Conservation (phyloP, 2,888 invertebrate genomes). For the Therioaphis trifolii region DNA sequence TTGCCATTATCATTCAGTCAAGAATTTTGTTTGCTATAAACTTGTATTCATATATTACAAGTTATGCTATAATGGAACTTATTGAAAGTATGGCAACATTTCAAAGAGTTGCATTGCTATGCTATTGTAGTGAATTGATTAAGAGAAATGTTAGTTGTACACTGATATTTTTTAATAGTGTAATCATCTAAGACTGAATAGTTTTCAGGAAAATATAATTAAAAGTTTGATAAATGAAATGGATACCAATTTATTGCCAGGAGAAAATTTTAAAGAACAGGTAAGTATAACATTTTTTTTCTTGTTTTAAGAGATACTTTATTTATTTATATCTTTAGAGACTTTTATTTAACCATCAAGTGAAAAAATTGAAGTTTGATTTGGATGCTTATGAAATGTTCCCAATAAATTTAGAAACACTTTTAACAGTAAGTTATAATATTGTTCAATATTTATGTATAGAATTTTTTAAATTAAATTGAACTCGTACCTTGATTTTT, state of each 20-base stretch:
- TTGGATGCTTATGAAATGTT: slow-evolving; percentile 57
- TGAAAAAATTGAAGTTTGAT: slow-evolving; percentile 51
- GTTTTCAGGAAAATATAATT: slow-evolving; percentile 50
- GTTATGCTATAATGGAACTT: slow-evolving; percentile 36
- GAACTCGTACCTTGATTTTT: background rate
- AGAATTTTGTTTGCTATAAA: slow-evolving; percentile 54
- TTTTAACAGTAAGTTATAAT: slow-evolving; percentile 33
- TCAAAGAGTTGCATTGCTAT: slow-evolving; percentile 47
- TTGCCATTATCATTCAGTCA: slow-evolving; percentile 52
- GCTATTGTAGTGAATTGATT: slow-evolving; percentile 54
- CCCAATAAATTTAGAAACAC: slow-evolving; percentile 54
- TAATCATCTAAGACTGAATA: slow-evolving; percentile 14
- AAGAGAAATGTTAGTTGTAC: slow-evolving; percentile 50
- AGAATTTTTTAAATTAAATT: background rate
- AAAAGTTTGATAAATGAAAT: slow-evolving; percentile 56
- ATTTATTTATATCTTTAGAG: slow-evolving; percentile 24
- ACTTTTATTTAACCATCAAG: slow-evolving; percentile 56
- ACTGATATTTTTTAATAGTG: background rate
- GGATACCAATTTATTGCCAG: slow-evolving; percentile 50
- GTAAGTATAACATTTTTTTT: background rate
- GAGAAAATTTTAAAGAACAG: slow-evolving; percentile 50
- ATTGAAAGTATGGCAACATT: slow-evolving; percentile 46
- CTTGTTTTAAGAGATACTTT: background rate
- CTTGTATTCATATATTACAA: slow-evolving; percentile 51
- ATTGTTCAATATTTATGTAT: background rate